Evolutionary conservation across 2,888 invertebrate genomes (phyloP).

Genomic region (Abrostola triplasia): DNA sequence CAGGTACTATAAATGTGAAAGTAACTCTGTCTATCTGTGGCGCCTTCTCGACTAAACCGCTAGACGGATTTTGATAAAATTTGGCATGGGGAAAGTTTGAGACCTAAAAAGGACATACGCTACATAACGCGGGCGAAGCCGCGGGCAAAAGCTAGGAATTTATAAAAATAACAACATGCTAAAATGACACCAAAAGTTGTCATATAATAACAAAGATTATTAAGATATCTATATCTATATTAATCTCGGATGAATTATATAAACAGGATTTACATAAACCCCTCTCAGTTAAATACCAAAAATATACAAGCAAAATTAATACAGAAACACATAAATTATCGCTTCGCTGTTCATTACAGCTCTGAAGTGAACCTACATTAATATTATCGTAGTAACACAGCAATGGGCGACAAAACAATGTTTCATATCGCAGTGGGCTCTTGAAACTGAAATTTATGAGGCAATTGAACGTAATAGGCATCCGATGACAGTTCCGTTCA

Average conservation of each 20-base stretch:
- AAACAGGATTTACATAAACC: constrained; percentile 3
- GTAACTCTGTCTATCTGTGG: no score
- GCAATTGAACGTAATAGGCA: constrained; percentile 67
- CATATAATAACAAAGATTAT: neutral
- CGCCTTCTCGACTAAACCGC: no score
- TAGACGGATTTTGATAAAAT: no score
- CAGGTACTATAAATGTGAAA: no score
- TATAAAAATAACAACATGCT: no score
- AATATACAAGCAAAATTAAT: constrained; percentile 3
- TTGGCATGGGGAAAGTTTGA: no score
- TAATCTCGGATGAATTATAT: constrained; percentile 2
- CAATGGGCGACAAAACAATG: constrained; percentile 47
- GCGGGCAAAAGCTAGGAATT: no score
- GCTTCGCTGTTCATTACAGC: constrained; percentile 32
- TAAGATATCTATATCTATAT: neutral
- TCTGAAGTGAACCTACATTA: constrained; percentile 20
- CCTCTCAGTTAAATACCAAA: constrained; percentile 11
- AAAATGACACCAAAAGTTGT: no score
- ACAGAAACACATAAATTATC: constrained; percentile 17
- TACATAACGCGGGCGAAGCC: no score
- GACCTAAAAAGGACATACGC: no score
- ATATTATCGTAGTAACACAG: constrained; percentile 32
- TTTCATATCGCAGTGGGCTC: constrained; percentile 52
- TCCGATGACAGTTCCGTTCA: constrained; percentile 71
- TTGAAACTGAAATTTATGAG: constrained; percentile 67